Evolutionary conservation across 2,888 invertebrate genomes (phyloP), one percentile per base, ranked within the genome.

Genomic region (Cheilosia urbana): DNA sequence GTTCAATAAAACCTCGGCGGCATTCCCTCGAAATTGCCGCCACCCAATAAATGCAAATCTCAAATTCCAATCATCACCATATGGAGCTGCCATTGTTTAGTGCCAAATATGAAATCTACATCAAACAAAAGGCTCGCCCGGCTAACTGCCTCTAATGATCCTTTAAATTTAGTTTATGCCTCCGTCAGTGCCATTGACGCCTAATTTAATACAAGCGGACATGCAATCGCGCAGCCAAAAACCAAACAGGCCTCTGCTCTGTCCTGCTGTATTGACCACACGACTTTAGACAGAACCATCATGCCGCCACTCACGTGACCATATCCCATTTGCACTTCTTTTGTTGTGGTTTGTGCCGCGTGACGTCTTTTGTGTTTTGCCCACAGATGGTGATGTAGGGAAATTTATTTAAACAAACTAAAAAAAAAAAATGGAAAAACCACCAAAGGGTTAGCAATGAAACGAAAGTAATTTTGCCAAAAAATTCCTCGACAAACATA

Each of bases 131-230:
- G 53, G 53, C 42, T 49, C 47, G 7, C 7, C 24, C 62, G 27
- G 81, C 37, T 81, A 85, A 85, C 76, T 81, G 85, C 76, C 72
- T 81, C 81, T 85, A 81, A 80, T 85, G 80, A 72, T 72, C 79
- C 79, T 66, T 79, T 80, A 85, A 80, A 80, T 85, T 75, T 77
- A 85, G 81, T 85, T 85, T 85, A 85, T 81, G 81, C 76, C 81
- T 58, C 71, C 68, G 55, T 62, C 57, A 68, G 68, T 49, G 81
- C 72, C 76, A 81, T 81, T 85, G 76, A 76, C 76, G 85, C 76
- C 81, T 85, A 77, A 85, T 85, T 85, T 85, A 85, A 85, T 85
- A 85, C 63, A 51, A 62, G 19, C 57, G 24, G 68, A 85, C 85
- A 85, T 85, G 85, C 85, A 66, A 85, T 15, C 37, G 13, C 58